These are phyloP conservation scores for Plebejus anna DNA, from an alignment of 2,888 invertebrate species.

Conservation along the genomic window DNA sequence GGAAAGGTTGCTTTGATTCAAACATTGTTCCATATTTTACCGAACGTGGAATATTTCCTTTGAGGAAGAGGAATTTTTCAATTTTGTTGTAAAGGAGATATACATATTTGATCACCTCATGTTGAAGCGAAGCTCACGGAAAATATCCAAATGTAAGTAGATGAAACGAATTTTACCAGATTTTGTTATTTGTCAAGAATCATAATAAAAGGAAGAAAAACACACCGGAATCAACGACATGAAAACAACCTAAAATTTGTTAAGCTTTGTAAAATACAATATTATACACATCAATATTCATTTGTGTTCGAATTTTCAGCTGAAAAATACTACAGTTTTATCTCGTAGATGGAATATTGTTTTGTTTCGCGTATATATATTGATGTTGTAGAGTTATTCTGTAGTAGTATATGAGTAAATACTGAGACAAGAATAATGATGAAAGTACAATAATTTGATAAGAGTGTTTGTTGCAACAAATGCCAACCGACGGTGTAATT, in stretches of 20 bases:
- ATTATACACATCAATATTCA: neutral
- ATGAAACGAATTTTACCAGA: neutral
- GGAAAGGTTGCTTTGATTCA: conserved; percentile 13
- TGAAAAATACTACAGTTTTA: neutral
- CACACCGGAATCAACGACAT: neutral
- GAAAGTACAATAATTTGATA: neutral
- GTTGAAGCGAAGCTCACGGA: neutral
- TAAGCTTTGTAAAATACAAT: neutral
- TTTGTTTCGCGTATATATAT: neutral
- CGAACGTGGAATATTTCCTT: conserved; percentile 22
- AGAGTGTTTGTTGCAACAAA: neutral
- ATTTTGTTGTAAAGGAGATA: conserved; percentile 9
- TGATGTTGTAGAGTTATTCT: neutral
- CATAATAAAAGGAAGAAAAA: neutral
- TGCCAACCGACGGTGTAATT: neutral
- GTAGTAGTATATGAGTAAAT: neutral
- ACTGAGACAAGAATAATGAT: too few relatives aligned
- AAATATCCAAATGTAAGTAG: neutral
- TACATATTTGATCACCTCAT: conserved; percentile 18
- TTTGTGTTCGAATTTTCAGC: neutral
- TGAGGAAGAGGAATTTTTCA: conserved; percentile 8
- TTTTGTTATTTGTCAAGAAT: neutral
- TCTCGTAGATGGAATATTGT: neutral
- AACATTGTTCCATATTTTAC: conserved; percentile 10
- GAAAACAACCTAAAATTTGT: neutral